phyloP scores from a whole-genome alignment of 2,888 invertebrate genomes.

The Dicycla oo region DNA sequence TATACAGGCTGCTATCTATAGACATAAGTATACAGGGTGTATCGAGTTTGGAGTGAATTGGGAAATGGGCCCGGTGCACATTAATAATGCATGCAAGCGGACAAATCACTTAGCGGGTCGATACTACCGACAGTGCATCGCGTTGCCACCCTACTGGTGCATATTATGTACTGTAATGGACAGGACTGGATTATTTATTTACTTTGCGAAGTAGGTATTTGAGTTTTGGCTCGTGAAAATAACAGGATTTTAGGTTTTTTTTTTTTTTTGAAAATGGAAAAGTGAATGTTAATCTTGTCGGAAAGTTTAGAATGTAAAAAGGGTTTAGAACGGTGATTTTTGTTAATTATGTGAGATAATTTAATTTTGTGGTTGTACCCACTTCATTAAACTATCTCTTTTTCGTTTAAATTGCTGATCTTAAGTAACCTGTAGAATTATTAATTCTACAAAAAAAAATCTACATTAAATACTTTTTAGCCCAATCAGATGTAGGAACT shows the following conservation, averaged over 20 bases:
- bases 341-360: too few species aligned
- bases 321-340: too few species aligned
- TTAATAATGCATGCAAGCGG: conserved; percentile 85
- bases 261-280: background rate
- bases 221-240: background rate
- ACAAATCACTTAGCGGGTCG: conserved; percentile 83
- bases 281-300: background rate
- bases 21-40: conserved; percentile 27
- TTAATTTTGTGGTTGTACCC: too few species aligned
- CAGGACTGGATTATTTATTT: conserved; percentile 40
- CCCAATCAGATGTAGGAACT: too few species aligned
- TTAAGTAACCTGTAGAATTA: too few species aligned
- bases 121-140: conserved; percentile 65
- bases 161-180: conserved; percentile 60
- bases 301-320: too few species aligned
- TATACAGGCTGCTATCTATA: conserved; percentile 28
- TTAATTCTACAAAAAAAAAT: too few species aligned
- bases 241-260: background rate
- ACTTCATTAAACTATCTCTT: too few species aligned
- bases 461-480: too few species aligned
- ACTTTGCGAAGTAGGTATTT: conserved; percentile 17
- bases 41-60: conserved; percentile 67
- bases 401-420: too few species aligned
- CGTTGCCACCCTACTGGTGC: conserved; percentile 61
- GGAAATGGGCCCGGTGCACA: conserved; percentile 77